Evolutionary conservation across 2,888 invertebrate species (phyloP).

Genomic region (Sceliomorpha sp.): DNA sequence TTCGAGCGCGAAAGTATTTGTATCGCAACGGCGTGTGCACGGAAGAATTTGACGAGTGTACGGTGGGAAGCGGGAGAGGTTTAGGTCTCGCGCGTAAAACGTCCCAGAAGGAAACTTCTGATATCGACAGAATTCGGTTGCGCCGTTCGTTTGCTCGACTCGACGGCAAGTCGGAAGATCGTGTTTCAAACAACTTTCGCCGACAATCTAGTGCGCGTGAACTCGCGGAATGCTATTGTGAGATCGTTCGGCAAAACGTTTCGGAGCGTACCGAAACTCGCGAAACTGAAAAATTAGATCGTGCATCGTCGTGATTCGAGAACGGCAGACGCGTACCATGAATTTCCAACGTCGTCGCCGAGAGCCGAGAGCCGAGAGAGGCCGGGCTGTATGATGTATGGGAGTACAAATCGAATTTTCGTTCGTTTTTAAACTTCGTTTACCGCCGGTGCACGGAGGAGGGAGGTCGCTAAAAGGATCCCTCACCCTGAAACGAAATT

Average conservation of each 20-base stretch:
- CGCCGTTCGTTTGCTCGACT: constrained; percentile 54
- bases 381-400: constrained; percentile 69
- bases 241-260: constrained; percentile 56
- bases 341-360: constrained; percentile 58
- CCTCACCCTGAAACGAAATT: constrained; percentile 64
- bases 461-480: constrained; percentile 66
- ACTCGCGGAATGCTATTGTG: constrained; percentile 64
- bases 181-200: constrained; percentile 58
- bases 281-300: constrained; percentile 73
- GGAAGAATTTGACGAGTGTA: constrained; percentile 52
- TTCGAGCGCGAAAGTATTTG: constrained; percentile 43
- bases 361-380: constrained; percentile 50
- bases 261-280: constrained; percentile 61
- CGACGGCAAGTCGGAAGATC: constrained; percentile 51
- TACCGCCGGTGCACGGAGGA: constrained; percentile 49
- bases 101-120: constrained; percentile 51
- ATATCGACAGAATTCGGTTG: constrained; percentile 59
- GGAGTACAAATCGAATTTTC: constrained; percentile 73
- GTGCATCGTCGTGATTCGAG: constrained; percentile 48
- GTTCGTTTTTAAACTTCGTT: constrained; percentile 75
- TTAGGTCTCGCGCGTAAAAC: constrained; percentile 30
- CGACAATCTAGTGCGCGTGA: constrained; percentile 58
- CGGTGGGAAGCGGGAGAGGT: too few species aligned
- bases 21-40: constrained; percentile 46
- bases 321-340: constrained; percentile 52